A percentile compares a stretch with the other conserved stretches of the same genome.
Conservation (phyloP, 2,888 invertebrate species). For the Temnothorax rugatulus region DNA sequence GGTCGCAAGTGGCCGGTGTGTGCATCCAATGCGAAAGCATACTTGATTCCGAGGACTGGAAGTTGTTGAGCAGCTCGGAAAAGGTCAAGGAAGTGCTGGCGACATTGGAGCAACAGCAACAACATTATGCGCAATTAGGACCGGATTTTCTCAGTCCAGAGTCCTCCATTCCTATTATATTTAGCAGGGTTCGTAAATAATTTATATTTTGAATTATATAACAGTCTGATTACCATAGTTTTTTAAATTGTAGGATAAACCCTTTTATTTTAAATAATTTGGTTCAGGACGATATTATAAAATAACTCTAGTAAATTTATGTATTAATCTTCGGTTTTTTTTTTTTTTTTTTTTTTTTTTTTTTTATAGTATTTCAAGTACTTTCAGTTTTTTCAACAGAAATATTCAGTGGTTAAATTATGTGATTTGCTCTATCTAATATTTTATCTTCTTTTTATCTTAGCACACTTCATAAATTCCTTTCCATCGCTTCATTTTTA, state of each 20-base stretch:
- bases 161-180: slow-evolving; percentile 88
- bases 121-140: slow-evolving; percentile 87
- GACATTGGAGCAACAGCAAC: slow-evolving; percentile 87
- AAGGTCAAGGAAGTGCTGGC: slow-evolving; percentile 87
- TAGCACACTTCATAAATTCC: background rate
- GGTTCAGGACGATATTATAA: background rate
- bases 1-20: slow-evolving; percentile 87
- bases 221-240: background rate
- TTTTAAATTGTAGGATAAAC: background rate
- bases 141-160: slow-evolving; percentile 87
- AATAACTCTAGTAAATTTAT: slow-evolving; percentile 11
- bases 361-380: background rate
- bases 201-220: background rate
- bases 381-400: background rate
- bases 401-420: background rate
- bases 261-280: background rate
- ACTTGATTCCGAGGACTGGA: slow-evolving; percentile 87
- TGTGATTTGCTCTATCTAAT: background rate
- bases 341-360: no score
- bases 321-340: background rate
- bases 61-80: slow-evolving; percentile 86
- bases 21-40: slow-evolving; percentile 88
- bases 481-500: slow-evolving; percentile 38
- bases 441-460: background rate
- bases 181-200: slow-evolving; percentile 86